Base-by-base conservation (phyloP, 2,113 vertebrate species). In the Melanerpes formicivorus region DNA sequence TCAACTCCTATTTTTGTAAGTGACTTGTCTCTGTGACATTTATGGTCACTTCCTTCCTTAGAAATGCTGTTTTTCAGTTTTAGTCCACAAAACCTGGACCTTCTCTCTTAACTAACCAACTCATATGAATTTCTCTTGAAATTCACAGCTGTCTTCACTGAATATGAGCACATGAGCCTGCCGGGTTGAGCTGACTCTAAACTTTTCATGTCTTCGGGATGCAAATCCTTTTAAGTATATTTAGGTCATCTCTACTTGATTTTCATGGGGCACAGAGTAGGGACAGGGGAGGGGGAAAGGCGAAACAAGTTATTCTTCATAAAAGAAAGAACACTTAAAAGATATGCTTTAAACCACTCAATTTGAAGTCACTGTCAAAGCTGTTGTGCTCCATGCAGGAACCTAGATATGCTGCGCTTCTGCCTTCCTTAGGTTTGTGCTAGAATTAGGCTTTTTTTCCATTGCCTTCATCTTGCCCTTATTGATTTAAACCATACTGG, bases 141-240 rank as follows among this genome's bases (percentile, higher is more conserved):
- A 96, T 90, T 78, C 94, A 93, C 92, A 95, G 89, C 90, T 96
- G 88, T 72, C 82, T 88, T 93, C 65, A 60, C 50, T 93, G 90
- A 95, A 96, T 95, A 52, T 91, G 86, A 91, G 55, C 63, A 95
- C 96, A 96, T 90, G 92, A 97, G 93, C 69, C 69, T 90, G 74
- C 22, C 91, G 93, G 94, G 83, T 94, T 90, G 92, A 96, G 96
- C 93, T 96, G 96, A 96, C 87, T 96, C 89, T 89, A 87, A 95
- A 93, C 76, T 95, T 96, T 86, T 93, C 83, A 95, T 94, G 87
- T 91, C 82, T 95, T 95, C 94, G 83, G 90, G 83, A 95, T 95
- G 92, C 89, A 94, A 94, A 94, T 96, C 65, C 66, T 90, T 92
- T 89, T 21, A 95, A 75, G 25, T 85, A 87, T 96, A 95, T 95